phyloP scores from a whole-genome alignment of 2,113 vertebrate species.

The Bagarius yarrelli region DNA sequence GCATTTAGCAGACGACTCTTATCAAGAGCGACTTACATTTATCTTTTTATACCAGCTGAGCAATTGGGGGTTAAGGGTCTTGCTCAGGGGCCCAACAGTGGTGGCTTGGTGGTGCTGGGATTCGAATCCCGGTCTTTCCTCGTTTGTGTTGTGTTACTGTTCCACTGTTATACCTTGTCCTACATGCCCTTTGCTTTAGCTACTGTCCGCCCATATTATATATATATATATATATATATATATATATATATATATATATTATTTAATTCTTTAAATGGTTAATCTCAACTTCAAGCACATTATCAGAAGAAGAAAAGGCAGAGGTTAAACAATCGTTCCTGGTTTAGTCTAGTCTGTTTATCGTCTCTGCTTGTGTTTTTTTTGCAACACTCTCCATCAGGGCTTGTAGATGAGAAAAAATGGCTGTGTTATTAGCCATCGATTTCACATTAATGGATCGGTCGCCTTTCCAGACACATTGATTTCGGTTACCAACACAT shows the following conservation, averaged over 20 bases:
- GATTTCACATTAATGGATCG: constrained; percentile 68
- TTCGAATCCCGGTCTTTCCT: no score
- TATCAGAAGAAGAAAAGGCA: neutral
- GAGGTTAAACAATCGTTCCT: neutral
- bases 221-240: neutral
- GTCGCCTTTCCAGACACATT: constrained; percentile 63
- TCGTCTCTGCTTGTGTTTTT: neutral
- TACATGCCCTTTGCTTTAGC: no score
- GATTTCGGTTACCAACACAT: constrained; percentile 62
- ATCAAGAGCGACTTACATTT: no score
- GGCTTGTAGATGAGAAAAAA: constrained; percentile 66
- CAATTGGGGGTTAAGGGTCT: no score
- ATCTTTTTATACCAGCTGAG: no score
- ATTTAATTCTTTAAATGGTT: neutral
- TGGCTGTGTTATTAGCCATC: constrained; percentile 69
- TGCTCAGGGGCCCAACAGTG: no score
- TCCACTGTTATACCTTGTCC: no score
- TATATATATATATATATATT: constrained; percentile 2
- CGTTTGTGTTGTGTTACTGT: no score
- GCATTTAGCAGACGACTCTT: no score
- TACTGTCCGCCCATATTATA: no score
- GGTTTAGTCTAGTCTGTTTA: neutral
- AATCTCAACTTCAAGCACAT: neutral
- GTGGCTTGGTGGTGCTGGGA: no score
- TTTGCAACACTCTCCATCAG: constrained; percentile 27